Base-by-base conservation (phyloP, 2,797 vertebrate species). In the Urophycis tenuis region DNA sequence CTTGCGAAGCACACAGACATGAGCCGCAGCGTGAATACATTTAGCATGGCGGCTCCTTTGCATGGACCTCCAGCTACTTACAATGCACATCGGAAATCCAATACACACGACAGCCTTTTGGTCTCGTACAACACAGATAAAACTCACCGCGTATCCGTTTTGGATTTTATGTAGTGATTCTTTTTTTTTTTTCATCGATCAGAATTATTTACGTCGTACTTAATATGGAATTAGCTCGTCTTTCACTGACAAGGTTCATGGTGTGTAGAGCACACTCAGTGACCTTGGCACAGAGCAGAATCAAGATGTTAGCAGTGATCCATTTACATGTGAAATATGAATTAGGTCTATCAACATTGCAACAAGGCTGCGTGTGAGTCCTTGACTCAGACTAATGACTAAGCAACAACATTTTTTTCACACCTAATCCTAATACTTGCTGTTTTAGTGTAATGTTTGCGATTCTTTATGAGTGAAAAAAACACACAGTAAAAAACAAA, bases 1-100 rank as follows among this genome's bases (percentile, higher is more conserved):
- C 86, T 88, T 64, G 49, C n/a, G 53, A 64, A 25, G 53, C 53
- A 64, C 69, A 71, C 69, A 71, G 69, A 71, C 15, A 71, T 15
- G 69, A 71, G 12, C 30, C 32, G 7, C 11, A 30, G 30, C 6
- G 3, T 71, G 69, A 31, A 71, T 71, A 71, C 19, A 71, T 71
- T 71, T 17, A 71, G 15, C 69, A 71, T 3, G 53, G 7, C 53
- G 2, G 53, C n/a, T 64, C 53, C 53, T 29, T 11, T 8, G 53
- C 53, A 64, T 3, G 49, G 53, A 64, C 12, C 8, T 64, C 53
- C 29, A 9, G 14, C 8, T 64, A 64, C n/a, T 64, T 4, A 64
- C 53, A 64, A 64, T 29, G 7, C 53, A 25, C 53, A 29, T 12
- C n/a, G 29, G 53, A 29, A 64, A 64, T 25, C 53, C 53, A 29